phyloP scores from a whole-genome alignment of 2,113 vertebrate genomes.

The Seriola quinqueradiata region DNA sequence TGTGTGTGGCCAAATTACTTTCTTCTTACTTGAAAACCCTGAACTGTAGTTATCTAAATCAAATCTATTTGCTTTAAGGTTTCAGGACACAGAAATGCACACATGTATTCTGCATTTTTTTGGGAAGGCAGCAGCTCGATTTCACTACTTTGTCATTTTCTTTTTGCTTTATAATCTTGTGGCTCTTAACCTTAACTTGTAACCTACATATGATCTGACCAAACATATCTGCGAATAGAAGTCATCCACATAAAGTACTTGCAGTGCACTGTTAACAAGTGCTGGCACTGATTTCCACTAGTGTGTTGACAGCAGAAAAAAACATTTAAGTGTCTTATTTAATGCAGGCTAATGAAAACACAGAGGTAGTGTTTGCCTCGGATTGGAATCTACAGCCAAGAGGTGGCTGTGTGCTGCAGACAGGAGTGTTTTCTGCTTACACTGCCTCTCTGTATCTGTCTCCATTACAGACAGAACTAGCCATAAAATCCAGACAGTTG shows the following conservation, averaged over 20 bases:
- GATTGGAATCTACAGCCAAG: conserved; percentile 20
- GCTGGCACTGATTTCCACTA: conserved; percentile 10
- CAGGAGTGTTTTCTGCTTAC: neutral
- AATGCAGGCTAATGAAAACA: conserved; percentile 43
- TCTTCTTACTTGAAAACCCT: neutral
- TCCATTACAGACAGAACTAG: conserved; percentile 41
- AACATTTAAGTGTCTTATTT: conserved; percentile 14
- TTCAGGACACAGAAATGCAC: neutral
- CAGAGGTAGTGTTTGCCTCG: conserved; percentile 18
- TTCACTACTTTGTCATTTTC: neutral
- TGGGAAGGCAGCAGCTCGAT: neutral
- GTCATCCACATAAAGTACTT: neutral
- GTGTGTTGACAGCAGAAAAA: conserved; percentile 4
- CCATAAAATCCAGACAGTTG: conserved; percentile 24
- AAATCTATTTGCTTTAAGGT: neutral
- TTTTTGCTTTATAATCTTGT: neutral
- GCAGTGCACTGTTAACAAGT: neutral
- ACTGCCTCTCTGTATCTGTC: conserved; percentile 42
- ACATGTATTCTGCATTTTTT: neutral
- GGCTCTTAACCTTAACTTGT: neutral
- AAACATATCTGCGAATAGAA: neutral
- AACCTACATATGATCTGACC: neutral
- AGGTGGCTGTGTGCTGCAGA: conserved; percentile 17
- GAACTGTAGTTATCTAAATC: neutral
- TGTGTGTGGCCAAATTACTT: neutral